Base-by-base conservation (phyloP, 2,113 vertebrate species). In the Hystrix brachyura region DNA sequence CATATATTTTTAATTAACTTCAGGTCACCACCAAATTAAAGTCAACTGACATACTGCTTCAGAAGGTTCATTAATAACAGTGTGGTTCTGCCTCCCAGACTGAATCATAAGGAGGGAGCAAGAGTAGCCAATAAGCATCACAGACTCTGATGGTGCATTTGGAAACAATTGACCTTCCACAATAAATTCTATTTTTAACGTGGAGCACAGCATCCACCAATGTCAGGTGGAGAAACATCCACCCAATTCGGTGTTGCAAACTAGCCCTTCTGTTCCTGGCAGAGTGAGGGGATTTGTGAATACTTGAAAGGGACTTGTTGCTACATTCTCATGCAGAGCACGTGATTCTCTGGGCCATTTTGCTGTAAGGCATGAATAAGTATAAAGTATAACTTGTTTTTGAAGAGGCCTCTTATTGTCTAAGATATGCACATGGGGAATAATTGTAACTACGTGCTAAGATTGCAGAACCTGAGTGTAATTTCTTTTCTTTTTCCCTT, bases 1-100 rank as follows among this genome's bases (percentile, higher is more conserved):
- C 84, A 69, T 94, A 55, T 96, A 90, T 93, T 96, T 96, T 94
- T 96, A 95, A 98, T 98, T 94, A 97, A 97, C 90, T 97, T 85
- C 65, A 74, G 93, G 94, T 94, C 94, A 88, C 81, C 8, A 53
- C 74, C 91, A 81, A 97, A 96, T 97, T 97, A 94, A 96, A 97
- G 65, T 85, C 97, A 95, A 85, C 93, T 25, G 29, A 65, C 92
- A 62, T 13, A 67, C 51, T 93, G 32, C 29, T 59, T 94, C 79
- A 13, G 87, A 93, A 87, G 86, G 79, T 83, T 94, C n/a, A 17
- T 95, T 94, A 97, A 94, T 96, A 95, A 92, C 17, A 0, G 0
- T 85, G 94, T 72, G 57, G 78, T 72, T 84, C 93, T 80, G 85
- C 93, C 90, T 72, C 57, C 19, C 1, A 76, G 0, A 5, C 0